These are phyloP conservation scores for Flabesymbios commensalis DNA, from an alignment of 2,888 invertebrate genomes.

Conservation along the genomic window DNA sequence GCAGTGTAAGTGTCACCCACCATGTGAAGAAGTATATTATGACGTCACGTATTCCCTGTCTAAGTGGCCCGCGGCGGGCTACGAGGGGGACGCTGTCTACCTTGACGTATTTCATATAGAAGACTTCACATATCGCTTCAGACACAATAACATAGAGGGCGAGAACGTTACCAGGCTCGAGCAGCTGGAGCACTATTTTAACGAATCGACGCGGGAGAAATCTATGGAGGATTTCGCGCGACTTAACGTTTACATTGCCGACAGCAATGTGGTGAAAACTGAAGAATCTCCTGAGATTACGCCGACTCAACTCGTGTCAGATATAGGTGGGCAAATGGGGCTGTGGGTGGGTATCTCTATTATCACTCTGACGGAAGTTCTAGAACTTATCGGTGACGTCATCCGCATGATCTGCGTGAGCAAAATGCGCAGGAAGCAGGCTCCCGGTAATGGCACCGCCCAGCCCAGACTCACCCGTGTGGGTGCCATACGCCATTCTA, in stretches of 20 bases:
- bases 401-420: not conserved
- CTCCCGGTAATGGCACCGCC: too few relatives aligned
- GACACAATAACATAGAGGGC: constrained; percentile 13
- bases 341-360: constrained; percentile 36
- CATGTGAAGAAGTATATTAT: constrained; percentile 34
- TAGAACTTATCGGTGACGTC: constrained; percentile 21
- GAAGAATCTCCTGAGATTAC: constrained; percentile 30
- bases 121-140: constrained; percentile 29
- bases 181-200: constrained; percentile 32
- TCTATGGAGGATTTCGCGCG: constrained; percentile 33
- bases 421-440: too few relatives aligned
- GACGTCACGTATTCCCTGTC: constrained; percentile 36
- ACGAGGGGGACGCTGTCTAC: constrained; percentile 36
- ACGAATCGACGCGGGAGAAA: constrained; percentile 19
- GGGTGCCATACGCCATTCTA: too few relatives aligned
- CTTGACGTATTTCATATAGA: constrained; percentile 33
- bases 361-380: constrained; percentile 33
- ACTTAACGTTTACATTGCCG: constrained; percentile 36
- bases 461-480: too few relatives aligned
- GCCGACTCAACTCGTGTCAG: constrained; percentile 29
- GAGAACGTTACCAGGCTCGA: too few relatives aligned
- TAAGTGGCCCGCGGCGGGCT: constrained; percentile 36
- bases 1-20: constrained; percentile 28
- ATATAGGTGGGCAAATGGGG: constrained; percentile 35
- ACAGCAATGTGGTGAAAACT: constrained; percentile 34